These are phyloP conservation scores for Caerostris darwini DNA, from an alignment of 1,140 invertebrate species.

Conservation along the genomic window DNA sequence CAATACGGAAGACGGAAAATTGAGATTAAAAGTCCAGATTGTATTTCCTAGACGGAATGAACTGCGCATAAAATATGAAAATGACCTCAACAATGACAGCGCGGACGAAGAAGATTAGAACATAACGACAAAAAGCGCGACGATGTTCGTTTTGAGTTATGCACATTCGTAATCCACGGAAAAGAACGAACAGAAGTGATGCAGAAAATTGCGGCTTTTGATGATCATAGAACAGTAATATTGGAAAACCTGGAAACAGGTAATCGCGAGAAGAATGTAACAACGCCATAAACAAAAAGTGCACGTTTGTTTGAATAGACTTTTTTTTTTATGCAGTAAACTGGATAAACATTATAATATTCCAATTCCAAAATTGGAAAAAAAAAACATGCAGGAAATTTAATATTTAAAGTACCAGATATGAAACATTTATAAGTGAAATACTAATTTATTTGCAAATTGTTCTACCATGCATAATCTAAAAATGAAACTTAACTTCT, in stretches of 20 bases:
- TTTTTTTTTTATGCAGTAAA: no score
- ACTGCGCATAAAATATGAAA: neutral
- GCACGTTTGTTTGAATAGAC: no score
- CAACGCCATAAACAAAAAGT: neutral
- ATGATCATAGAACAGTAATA: neutral
- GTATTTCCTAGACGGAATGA: neutral
- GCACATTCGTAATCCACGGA: constrained; percentile 20
- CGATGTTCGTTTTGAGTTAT: neutral
- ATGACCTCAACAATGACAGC: constrained; percentile 35
- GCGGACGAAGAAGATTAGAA: neutral
- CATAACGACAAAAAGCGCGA: neutral
- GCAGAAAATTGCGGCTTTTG: constrained; percentile 3
- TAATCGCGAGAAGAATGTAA: neutral
- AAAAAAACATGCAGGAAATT: no score
- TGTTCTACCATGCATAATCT: no score
- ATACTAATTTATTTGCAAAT: no score
- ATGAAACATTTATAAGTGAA: no score
- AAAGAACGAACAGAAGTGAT: neutral
- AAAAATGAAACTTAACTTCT: no score
- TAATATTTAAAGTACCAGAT: no score
- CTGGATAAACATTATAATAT: no score
- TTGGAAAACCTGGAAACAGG: neutral
- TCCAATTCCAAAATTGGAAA: no score
- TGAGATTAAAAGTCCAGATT: neutral
- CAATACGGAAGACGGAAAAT: neutral